Percentiles rank a stretch among this genome's conserved stretches.
Conservation (phyloP, 2,888 invertebrate species). For the Eretmocerus hayati region DNA sequence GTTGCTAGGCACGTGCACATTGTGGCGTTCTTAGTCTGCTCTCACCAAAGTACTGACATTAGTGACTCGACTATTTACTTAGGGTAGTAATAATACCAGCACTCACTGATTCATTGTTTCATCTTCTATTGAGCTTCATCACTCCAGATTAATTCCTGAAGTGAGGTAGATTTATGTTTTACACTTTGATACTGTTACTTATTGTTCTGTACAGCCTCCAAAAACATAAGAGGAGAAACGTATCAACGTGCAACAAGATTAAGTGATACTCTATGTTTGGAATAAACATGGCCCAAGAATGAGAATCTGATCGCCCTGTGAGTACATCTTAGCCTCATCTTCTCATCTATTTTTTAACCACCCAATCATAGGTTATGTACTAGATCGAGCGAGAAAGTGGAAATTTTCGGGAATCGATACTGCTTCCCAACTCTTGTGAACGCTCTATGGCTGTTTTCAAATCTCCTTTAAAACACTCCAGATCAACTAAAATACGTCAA, state of each 20-base stretch:
- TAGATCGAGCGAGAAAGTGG: no score
- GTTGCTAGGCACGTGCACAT: not conserved
- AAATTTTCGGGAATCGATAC: not conserved
- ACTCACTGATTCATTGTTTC: not conserved
- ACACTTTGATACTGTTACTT: not conserved
- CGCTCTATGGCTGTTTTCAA: no score
- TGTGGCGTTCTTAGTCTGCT: no score
- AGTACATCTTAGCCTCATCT: not conserved
- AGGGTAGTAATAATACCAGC: no score
- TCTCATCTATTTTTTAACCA: not conserved
- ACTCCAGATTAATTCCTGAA: not conserved
- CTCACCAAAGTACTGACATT: no score
- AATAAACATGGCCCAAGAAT: not conserved
- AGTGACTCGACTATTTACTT: no score
- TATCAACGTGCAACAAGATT: not conserved
- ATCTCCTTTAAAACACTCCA: no score
- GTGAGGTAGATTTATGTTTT: not conserved
- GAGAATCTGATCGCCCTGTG: not conserved
- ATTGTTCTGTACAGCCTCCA: not conserved
- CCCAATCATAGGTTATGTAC: no score
- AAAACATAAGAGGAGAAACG: not conserved
- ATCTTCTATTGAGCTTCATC: not conserved
- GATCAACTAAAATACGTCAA: no score
- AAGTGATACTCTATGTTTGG: not conserved
- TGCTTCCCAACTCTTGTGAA: not conserved